Percentiles rank a stretch among this genome's conserved stretches.
phyloP scores from a whole-genome alignment of 2,888 invertebrate species.

The Thereva nobilitata region DNA sequence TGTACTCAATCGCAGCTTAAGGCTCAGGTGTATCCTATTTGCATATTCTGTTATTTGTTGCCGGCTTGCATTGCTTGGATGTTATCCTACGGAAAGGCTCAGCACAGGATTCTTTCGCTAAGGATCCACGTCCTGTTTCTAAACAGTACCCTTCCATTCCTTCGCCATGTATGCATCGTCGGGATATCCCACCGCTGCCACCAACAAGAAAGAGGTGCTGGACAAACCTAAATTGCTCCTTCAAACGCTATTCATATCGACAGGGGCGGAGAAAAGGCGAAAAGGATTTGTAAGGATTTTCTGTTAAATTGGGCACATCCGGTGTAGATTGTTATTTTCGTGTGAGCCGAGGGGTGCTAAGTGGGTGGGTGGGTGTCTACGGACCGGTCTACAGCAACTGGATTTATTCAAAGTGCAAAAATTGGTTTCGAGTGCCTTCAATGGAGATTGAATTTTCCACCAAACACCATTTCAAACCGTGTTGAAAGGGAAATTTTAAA shows the following conservation, averaged over 20 bases:
- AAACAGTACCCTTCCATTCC: too few species aligned
- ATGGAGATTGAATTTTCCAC: neutral
- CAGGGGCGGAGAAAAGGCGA: slow-evolving; percentile 4
- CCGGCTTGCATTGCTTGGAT: neutral
- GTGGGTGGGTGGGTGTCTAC: neutral
- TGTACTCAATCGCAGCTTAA: slow-evolving; percentile 6
- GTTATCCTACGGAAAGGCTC: neutral
- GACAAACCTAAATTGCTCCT: neutral
- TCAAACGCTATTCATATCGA: neutral
- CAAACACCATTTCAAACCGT: neutral
- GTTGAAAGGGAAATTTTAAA: slow-evolving; percentile 22
- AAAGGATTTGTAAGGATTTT: slow-evolving; percentile 24
- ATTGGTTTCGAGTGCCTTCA: neutral
- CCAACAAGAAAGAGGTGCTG: too few species aligned
- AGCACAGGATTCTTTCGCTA: too few species aligned
- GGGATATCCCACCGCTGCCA: too few species aligned
- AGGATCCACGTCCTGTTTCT: too few species aligned
- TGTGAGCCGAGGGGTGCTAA: slow-evolving; percentile 2
- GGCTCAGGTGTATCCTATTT: slow-evolving; percentile 8
- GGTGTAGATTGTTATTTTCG: neutral
- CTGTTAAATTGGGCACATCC: slow-evolving; percentile 19
- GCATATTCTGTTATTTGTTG: slow-evolving; percentile 16
- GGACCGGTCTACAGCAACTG: neutral
- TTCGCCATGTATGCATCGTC: too few species aligned
- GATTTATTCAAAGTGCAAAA: slow-evolving; percentile 11